Evolutionary conservation across 1,140 invertebrate species (phyloP), one percentile per base, ranked within the genome.

Genomic region (Ptiloglossa arizonensis): DNA sequence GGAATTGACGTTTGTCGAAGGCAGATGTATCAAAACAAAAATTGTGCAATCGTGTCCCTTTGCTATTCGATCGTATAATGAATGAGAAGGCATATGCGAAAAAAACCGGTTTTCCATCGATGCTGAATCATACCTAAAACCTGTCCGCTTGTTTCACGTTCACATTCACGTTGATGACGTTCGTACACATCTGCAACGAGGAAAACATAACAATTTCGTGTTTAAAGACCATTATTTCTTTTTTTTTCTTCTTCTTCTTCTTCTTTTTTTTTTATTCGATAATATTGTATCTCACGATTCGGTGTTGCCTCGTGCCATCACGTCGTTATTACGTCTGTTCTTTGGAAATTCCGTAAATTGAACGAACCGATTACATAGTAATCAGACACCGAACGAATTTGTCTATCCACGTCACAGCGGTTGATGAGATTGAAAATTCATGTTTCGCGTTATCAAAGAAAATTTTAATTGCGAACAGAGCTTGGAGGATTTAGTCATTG

Each of bases 111-210:
- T 87, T 72, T 54, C 54, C 4, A 29, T 32, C 24, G 56, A 54
- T 46, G 80, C 48, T 85, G 85, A 85, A 83, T 86, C 85, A 85
- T 70, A 86, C 52, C 41, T 85, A 75, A 83, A 86, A 86, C 80
- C 75, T 77, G 80, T 80, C 71, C 46, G 66, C 62, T 56, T 77
- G 22, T 72, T 50, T 41, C 27, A 66, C 38, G 19, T 46, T 60
- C 69, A 41, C 27, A n/a, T 70, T 17, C 19, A n/a, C 32, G 27
- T 19, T 15, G 44, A 35, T 77, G 46, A 60, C 46, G 56, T 48
- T n/a, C 15, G 15, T 32, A 54, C 19, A 22, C 32, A 11, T 17
- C 0, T 46, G 35, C 35, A 15, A 44, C 9, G 6, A 22, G 11
- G 19, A 41, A 59, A 48, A 70, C 38, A 35, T 15, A 66, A 41